Base-by-base conservation (phyloP, 2,888 invertebrate genomes). In the Macrosoma leucophasiata region DNA sequence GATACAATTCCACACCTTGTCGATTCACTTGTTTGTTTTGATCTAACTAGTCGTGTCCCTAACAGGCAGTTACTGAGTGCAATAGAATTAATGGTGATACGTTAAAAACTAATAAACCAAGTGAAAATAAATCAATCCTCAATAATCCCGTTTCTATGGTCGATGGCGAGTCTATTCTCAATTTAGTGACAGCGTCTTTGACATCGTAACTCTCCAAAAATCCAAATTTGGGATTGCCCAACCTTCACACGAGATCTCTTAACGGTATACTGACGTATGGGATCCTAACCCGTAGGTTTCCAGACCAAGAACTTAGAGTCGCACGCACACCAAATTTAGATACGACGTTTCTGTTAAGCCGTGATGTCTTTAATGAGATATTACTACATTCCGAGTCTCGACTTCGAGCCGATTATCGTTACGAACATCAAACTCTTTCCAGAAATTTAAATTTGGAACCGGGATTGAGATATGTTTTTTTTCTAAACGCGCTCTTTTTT, bases 381-480 rank as follows among this genome's bases (percentile, higher is more conserved):
- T 76, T 72, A 74, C 70, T 62, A 66, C 73, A 77, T 76, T 74
- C 76, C 74, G 57, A 55, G 63, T 43, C 52, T 60, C 66, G 63
- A 59, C 55, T 65, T 59, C 53, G 53, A 52, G 53, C 53, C 67
- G 75, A 76, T 74, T 75, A 77, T 76, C 77, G 69, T 74, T 64
- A 57, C 63, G 61, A 67, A 69, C 71, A 69, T 71, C 73, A 69
- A 75, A 77, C 75, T 75, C 70, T 77, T 79, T 74, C 68, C 70
- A 75, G 74, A 75, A 76, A 71, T 73, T 70, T 76, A 77, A 76
- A 77, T 78, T 75, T 73, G 64, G 75, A 73, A 73, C 61, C 58
- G 59, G 68, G 68, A 72, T 75, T 77, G 70, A 76, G 68, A 70
- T 70, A 76, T 69, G 66, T 65, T 60, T 68, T 72, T 69, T 71